These are phyloP conservation scores for Gastracanthus pulcherrimus DNA, from an alignment of 2,888 invertebrate species.

Conservation along the genomic window DNA sequence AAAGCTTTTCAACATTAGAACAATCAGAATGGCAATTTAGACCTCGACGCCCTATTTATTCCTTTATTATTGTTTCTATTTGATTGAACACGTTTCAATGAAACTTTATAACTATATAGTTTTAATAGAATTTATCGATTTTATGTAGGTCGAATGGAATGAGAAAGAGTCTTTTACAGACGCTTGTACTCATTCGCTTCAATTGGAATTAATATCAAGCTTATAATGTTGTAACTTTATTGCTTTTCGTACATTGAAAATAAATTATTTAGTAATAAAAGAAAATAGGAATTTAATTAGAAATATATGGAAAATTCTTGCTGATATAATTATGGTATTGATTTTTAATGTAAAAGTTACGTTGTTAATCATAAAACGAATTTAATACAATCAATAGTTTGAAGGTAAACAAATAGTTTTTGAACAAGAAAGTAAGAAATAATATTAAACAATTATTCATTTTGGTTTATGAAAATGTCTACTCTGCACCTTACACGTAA, in stretches of 20 bases:
- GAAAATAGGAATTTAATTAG: no score
- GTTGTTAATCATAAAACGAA: no score
- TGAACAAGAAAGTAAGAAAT: no score
- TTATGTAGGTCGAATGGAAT: constrained; percentile 10
- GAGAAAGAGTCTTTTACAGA: background rate
- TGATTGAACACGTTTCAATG: background rate
- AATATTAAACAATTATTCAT: no score
- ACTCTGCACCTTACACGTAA: no score
- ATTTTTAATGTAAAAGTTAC: no score
- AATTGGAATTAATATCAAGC: constrained; percentile 2
- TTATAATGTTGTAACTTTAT: background rate
- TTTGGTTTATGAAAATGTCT: no score
- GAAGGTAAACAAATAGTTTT: no score
- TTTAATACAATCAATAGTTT: no score
- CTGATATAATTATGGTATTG: no score
- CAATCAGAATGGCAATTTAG: background rate
- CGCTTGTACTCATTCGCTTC: background rate
- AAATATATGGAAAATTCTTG: no score
- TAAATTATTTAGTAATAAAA: background rate
- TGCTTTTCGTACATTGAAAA: background rate
- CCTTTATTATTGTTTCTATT: background rate
- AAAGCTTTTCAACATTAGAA: background rate
- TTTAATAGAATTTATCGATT: constrained; percentile 8
- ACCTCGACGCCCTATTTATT: background rate
- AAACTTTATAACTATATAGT: background rate